Percentiles rank a stretch among this genome's conserved stretches.
Conservation (phyloP, 2,797 vertebrate species). For the Mareca penelope region DNA sequence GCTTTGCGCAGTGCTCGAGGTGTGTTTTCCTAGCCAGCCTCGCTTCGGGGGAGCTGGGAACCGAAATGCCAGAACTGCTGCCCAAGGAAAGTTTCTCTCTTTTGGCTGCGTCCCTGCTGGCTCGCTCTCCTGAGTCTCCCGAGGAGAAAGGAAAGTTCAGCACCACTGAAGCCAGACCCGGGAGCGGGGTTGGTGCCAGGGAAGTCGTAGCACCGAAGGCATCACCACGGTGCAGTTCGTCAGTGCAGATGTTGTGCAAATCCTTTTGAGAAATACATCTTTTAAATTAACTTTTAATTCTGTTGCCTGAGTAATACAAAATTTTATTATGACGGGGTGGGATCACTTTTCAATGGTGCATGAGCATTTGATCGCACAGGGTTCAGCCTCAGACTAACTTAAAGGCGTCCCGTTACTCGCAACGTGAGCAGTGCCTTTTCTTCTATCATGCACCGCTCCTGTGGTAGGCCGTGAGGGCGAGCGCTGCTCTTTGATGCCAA, state of each 20-base stretch:
- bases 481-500: not conserved
- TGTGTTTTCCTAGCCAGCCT: not conserved
- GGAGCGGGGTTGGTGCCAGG: not conserved
- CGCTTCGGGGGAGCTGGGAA: not conserved
- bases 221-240: not conserved
- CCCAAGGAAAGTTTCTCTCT: not conserved
- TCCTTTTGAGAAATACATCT: not conserved
- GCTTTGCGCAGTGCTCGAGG: not conserved
- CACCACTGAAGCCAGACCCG: not conserved
- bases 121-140: not conserved
- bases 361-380: not conserved
- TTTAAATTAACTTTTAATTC: not conserved
- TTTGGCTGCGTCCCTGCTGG: not conserved
- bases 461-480: not conserved
- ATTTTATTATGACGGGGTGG: not conserved
- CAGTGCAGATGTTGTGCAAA: not conserved
- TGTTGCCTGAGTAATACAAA: not conserved
- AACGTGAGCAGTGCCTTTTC: not conserved
- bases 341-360: not conserved
- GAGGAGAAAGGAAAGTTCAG: not conserved
- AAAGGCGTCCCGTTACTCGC: not conserved
- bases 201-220: not conserved
- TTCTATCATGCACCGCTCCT: not conserved
- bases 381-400: not conserved
- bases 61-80: not conserved